Conservation (phyloP, 1,140 invertebrate genomes). For the Zaprionus davidi region DNA sequence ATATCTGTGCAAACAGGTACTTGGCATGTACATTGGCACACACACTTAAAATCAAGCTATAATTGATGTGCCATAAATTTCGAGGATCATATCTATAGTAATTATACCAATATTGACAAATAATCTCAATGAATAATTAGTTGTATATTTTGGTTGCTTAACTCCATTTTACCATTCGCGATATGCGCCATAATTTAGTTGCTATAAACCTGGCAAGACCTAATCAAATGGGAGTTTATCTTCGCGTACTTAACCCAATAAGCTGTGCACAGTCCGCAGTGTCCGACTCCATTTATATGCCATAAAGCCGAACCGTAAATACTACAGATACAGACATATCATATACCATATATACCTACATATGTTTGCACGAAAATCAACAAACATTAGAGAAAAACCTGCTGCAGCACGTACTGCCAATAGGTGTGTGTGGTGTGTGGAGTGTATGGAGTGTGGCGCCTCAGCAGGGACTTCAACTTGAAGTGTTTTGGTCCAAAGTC, state of each 20-base stretch:
- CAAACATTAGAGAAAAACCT: slow-evolving; percentile 24
- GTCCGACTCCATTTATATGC: slow-evolving; percentile 8
- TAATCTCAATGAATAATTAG: neutral
- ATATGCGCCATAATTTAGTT: slow-evolving; percentile 1
- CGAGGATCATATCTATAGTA: neutral
- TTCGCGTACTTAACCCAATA: slow-evolving; percentile 8
- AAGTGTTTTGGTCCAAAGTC: slow-evolving; percentile 43
- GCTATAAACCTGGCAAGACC: neutral
- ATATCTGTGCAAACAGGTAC: too few relatives aligned
- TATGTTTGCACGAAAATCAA: slow-evolving; percentile 2
- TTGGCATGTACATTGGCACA: neutral
- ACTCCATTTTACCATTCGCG: neutral
- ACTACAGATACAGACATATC: neutral
- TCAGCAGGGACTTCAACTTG: slow-evolving; percentile 26
- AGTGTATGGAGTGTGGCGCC: neutral
- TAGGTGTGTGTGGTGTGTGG: too few relatives aligned
- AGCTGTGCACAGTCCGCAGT: neutral
- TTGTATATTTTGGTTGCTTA: slow-evolving; percentile 6
- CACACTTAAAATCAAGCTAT: neutral
- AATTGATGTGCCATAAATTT: neutral
- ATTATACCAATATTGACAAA: slow-evolving; percentile 1
- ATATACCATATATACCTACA: neutral
- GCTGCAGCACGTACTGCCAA: neutral
- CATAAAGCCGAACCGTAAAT: slow-evolving; percentile 10
- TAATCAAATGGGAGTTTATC: slow-evolving; percentile 5